Evolutionary conservation across 1,140 invertebrate genomes (phyloP).

Genomic region (Nasonia giraulti): DNA sequence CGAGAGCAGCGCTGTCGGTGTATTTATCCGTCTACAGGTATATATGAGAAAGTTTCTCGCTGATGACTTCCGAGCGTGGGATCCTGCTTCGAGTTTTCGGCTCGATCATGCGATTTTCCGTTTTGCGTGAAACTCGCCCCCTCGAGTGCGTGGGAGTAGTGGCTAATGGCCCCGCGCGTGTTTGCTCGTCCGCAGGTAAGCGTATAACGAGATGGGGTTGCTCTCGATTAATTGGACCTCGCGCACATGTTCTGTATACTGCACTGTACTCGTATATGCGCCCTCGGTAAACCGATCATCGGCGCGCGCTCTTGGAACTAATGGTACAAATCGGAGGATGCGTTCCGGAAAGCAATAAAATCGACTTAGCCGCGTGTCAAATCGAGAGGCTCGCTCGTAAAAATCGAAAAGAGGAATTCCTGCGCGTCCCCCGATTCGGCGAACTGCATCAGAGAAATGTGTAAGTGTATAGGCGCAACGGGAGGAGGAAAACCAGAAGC

Average conservation of each 20-base stretch:
- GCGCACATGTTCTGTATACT: no score
- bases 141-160: background rate
- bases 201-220: background rate
- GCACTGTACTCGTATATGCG: no score
- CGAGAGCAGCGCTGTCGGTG: background rate
- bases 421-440: background rate
- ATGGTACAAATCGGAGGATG: background rate
- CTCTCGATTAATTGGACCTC: background rate
- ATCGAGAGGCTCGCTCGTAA: background rate
- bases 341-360: background rate
- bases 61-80: background rate
- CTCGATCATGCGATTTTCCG: background rate
- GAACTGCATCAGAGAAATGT: background rate
- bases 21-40: background rate
- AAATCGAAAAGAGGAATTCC: background rate
- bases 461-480: background rate
- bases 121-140: background rate
- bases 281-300: background rate
- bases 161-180: background rate
- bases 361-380: background rate
- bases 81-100: background rate
- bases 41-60: background rate
- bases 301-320: background rate
- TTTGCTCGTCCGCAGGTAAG: no score
- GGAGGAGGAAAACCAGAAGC: constrained; percentile 22